Evolutionary conservation across 2,888 invertebrate genomes (phyloP), one percentile per base, ranked within the genome.

Genomic region (Tachystola acroxantha): DNA sequence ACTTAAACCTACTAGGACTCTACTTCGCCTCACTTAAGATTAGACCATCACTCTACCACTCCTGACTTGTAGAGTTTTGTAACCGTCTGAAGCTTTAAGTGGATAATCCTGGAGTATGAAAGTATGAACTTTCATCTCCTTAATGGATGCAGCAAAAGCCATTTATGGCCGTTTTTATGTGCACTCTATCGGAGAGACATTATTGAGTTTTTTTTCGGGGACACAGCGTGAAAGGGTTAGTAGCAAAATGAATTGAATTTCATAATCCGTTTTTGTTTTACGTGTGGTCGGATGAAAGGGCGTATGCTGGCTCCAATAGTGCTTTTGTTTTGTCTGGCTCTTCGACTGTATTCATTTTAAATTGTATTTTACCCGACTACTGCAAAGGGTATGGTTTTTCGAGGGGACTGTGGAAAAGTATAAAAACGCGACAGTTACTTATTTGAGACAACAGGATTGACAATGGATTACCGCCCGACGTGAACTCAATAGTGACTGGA

Each of bases 401-500:
- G n/a, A n/a, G n/a, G n/a, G n/a, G n/a, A n/a, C n/a, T n/a, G n/a
- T n/a, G n/a, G n/a, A n/a, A n/a, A n/a, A n/a, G n/a, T n/a, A n/a
- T n/a, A n/a, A n/a, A n/a, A n/a, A n/a, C n/a, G n/a, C n/a, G n/a
- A n/a, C n/a, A n/a, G n/a, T n/a, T n/a, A n/a, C n/a, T n/a, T n/a
- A n/a, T n/a, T n/a, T n/a, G n/a, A n/a, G n/a, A n/a, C n/a, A n/a
- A n/a, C n/a, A n/a, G n/a, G n/a, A n/a, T n/a, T n/a, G n/a, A n/a
- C n/a, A n/a, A n/a, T n/a, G n/a, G 88, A 56, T 90, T 91, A 39
- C 92, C 92, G 48, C 67, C 74, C 32, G 63, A 85, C 36, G 91
- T 91, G 61, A 92, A 92, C 64, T 94, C 94, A 40, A 95, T 84
- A 3, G 91, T 80, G 27, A 96, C 90, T 0, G 96, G 96, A 58